Percentiles rank a stretch among this genome's conserved stretches.
Conservation (phyloP, 2,888 invertebrate genomes). For the Agonopterix subpropinquella region DNA sequence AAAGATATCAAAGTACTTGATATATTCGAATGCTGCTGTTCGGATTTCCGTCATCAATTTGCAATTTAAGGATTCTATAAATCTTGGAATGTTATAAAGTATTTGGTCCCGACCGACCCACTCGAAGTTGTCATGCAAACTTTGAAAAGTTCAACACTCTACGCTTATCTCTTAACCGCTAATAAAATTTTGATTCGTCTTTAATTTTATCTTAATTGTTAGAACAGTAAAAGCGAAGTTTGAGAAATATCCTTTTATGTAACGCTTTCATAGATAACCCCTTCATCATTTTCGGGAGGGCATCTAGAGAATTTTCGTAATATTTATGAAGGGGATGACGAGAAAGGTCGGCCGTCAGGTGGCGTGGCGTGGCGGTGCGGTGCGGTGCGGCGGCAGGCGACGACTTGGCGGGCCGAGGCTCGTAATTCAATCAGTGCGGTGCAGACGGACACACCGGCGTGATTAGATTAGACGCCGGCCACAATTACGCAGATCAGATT, state of each 20-base stretch:
- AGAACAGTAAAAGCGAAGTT: conserved; percentile 59
- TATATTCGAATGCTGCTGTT: not conserved
- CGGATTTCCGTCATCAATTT: not conserved
- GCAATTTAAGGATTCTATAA: not conserved
- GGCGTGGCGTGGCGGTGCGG: not conserved
- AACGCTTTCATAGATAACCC: conserved; percentile 31
- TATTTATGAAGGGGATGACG: not conserved
- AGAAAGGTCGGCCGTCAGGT: not conserved
- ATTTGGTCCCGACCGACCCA: conserved; percentile 23
- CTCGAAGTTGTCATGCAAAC: conserved; percentile 32
- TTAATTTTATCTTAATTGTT: conserved; percentile 70
- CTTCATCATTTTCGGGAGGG: not conserved
- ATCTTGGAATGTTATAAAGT: conserved; percentile 32
- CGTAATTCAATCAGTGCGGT: conserved; percentile 61
- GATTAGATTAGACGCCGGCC: conserved; percentile 71
- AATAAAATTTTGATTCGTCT: conserved; percentile 70
- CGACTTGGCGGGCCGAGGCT: conserved; percentile 6
- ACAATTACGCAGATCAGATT: conserved; percentile 73
- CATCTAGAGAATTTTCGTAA: too few relatives aligned
- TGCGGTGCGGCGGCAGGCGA: conserved; percentile 1
- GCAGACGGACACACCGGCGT: conserved; percentile 60
- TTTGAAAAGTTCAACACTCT: conserved; percentile 63
- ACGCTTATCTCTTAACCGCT: conserved; percentile 66
- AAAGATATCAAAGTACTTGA: not conserved
- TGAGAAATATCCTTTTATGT: conserved; percentile 48